Conservation (phyloP, 1,140 invertebrate genomes). For the Thrips palmi region DNA sequence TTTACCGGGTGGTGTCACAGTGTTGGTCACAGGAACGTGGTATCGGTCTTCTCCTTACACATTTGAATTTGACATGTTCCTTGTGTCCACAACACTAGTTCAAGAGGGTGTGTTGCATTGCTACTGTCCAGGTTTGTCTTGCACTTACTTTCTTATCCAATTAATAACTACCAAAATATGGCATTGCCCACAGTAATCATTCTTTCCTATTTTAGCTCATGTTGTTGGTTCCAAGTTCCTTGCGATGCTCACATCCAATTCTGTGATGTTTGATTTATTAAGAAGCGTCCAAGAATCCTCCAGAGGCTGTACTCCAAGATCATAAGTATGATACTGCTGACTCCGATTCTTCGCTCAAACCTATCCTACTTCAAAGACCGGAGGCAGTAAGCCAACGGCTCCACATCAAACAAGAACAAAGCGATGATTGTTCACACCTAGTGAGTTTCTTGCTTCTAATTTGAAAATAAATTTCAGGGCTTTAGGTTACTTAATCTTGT, state of each 20-base stretch:
- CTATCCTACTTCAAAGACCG: conserved; percentile 60
- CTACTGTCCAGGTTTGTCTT: conserved; percentile 60
- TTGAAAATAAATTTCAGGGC: too few relatives aligned
- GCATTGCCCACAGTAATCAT: too few relatives aligned
- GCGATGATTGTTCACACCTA: conserved; percentile 15
- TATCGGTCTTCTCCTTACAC: conserved; percentile 70
- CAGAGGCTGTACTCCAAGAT: conserved; percentile 26
- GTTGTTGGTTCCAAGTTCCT: conserved; percentile 80
- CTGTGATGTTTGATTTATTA: conserved; percentile 88
- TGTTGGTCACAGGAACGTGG: conserved; percentile 90
- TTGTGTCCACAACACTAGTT: conserved; percentile 74
- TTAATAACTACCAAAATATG: conserved; percentile 7
- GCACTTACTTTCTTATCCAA: not conserved
- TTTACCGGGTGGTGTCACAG: conserved; percentile 35
- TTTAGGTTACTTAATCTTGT: too few relatives aligned
- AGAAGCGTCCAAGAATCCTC: conserved; percentile 33
- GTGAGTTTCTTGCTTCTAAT: not conserved
- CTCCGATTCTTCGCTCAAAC: conserved; percentile 54
- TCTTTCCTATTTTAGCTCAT: conserved; percentile 42
- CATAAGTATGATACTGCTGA: conserved; percentile 25
- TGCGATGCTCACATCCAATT: conserved; percentile 79
- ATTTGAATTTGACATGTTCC: conserved; percentile 79
- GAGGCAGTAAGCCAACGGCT: conserved; percentile 66
- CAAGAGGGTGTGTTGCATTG: conserved; percentile 86
- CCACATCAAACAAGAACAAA: conserved; percentile 48